phyloP scores from a whole-genome alignment of 2,888 invertebrate species.

The Drosophila sordidula region DNA sequence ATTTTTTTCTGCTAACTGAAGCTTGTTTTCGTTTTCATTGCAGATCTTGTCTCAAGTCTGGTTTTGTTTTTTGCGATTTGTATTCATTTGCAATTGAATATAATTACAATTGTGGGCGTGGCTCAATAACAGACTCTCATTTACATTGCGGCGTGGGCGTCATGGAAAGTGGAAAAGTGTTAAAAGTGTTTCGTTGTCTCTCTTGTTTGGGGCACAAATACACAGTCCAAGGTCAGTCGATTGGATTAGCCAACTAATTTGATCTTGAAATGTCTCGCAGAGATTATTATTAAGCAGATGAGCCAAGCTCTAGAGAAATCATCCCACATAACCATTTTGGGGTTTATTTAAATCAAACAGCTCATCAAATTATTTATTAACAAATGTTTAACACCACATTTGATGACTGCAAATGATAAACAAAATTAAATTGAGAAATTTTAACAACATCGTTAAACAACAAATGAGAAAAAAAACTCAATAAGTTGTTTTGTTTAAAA shows the following conservation, averaged over 20 bases:
- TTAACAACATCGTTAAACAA: background rate
- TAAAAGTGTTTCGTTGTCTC: slow-evolving; percentile 3
- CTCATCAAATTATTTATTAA: background rate
- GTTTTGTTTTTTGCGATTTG: slow-evolving; percentile 33
- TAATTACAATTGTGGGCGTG: slow-evolving; percentile 53
- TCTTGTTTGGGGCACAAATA: background rate
- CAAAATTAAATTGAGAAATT: background rate
- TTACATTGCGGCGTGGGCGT: slow-evolving; percentile 24
- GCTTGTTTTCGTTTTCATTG: slow-evolving; percentile 61
- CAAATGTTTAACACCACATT: background rate
- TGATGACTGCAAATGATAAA: background rate
- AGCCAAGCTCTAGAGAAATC: slow-evolving; percentile 5
- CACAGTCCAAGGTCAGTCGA: slow-evolving; percentile 33
- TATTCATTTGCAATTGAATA: slow-evolving; percentile 58
- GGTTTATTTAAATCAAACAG: background rate
- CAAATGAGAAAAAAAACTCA: too few relatives aligned
- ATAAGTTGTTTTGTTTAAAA: too few relatives aligned
- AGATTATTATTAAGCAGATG: background rate
- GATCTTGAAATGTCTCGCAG: slow-evolving; percentile 25
- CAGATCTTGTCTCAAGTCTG: slow-evolving; percentile 53
- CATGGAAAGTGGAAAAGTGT: slow-evolving; percentile 45
- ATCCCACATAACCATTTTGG: slow-evolving; percentile 7
- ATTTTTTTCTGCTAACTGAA: slow-evolving; percentile 19
- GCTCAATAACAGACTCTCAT: slow-evolving; percentile 13
- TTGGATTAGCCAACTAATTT: slow-evolving; percentile 21